Percentiles rank a stretch among this genome's conserved stretches.
phyloP scores from a whole-genome alignment of 2,888 invertebrate genomes.

The Hedychridium roseum region DNA sequence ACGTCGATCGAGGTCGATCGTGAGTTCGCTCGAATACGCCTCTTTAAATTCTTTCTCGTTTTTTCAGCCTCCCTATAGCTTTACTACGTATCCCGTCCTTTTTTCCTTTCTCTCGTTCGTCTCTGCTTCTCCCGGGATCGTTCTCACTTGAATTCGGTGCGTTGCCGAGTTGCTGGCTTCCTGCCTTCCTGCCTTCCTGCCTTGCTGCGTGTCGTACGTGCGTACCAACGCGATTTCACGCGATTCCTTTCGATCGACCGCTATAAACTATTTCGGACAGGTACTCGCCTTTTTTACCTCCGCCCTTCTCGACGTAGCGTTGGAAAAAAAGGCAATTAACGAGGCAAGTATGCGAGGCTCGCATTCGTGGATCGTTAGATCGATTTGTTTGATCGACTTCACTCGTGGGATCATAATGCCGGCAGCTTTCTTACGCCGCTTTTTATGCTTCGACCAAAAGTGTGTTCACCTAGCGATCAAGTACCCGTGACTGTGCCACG shows the following conservation, averaged over 20 bases:
- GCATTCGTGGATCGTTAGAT: slow-evolving; percentile 20
- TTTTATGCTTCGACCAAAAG: too few species aligned
- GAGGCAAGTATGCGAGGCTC: slow-evolving; percentile 17
- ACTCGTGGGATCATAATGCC: too few species aligned
- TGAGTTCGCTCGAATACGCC: neutral
- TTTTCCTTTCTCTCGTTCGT: slow-evolving; percentile 8
- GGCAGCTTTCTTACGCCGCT: too few species aligned
- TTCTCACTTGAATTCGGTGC: neutral
- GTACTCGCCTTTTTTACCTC: slow-evolving; percentile 13
- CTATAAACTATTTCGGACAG: slow-evolving; percentile 32
- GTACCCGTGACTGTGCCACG: too few species aligned
- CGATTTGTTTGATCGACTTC: slow-evolving; percentile 23
- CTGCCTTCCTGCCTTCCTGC: slow-evolving; percentile 11
- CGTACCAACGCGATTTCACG: slow-evolving; percentile 46
- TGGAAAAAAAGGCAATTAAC: slow-evolving; percentile 36
- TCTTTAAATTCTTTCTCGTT: neutral
- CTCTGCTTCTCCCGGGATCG: slow-evolving; percentile 1
- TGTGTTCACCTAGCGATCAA: too few species aligned
- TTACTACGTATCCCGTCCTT: neutral
- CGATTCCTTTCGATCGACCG: slow-evolving; percentile 41
- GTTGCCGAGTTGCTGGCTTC: neutral
- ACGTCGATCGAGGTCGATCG: slow-evolving; percentile 9
- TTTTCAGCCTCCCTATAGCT: neutral
- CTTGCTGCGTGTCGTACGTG: slow-evolving; percentile 43
- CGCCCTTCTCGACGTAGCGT: slow-evolving; percentile 8